These are phyloP conservation scores for Halocynthia roretzi DNA, from an alignment of 23 tunicate genomes.

Conservation along the genomic window DNA sequence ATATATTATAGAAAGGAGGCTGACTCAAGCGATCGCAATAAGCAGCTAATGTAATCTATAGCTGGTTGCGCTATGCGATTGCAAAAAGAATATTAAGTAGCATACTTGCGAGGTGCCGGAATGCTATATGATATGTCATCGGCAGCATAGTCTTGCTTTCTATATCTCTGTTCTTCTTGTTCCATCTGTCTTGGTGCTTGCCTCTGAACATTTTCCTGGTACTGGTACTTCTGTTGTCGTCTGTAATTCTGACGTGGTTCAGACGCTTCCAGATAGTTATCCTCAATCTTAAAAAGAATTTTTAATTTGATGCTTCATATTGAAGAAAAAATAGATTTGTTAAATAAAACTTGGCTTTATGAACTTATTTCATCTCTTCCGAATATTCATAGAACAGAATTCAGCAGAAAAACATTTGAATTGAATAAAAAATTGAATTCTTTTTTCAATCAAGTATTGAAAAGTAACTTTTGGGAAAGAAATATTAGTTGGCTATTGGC, in stretches of 20 bases:
- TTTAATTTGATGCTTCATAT: too few relatives aligned
- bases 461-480: too few relatives aligned
- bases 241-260: too few relatives aligned
- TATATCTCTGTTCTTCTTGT: background rate
- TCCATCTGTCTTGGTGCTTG: background rate
- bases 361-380: too few relatives aligned
- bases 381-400: too few relatives aligned
- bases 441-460: too few relatives aligned
- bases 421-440: background rate
- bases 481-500: too few relatives aligned
- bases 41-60: background rate
- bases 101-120: constrained; percentile 44
- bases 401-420: background rate
- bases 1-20: background rate
- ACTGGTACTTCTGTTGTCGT: too few relatives aligned
- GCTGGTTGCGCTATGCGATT: background rate
- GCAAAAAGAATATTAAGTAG: background rate
- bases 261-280: too few relatives aligned
- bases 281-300: too few relatives aligned
- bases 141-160: constrained; percentile 18
- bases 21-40: background rate
- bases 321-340: too few relatives aligned
- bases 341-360: too few relatives aligned
- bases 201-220: constrained; percentile 1
- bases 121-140: constrained; percentile 16